These are phyloP conservation scores for Corythornis leucogaster DNA, from an alignment of 2,797 vertebrate genomes.

Conservation along the genomic window DNA sequence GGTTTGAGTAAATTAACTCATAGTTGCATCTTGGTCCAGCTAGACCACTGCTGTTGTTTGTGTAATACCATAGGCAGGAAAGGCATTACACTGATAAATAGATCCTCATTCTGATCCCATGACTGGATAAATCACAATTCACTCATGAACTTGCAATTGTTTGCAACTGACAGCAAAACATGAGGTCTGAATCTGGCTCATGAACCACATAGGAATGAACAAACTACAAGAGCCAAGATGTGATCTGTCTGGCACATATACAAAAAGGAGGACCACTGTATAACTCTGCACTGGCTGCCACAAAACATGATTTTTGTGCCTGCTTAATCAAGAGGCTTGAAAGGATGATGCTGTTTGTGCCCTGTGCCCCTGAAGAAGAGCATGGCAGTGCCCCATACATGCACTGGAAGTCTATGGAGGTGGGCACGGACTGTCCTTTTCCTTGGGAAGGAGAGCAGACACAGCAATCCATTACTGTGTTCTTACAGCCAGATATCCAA, in stretches of 20 bases:
- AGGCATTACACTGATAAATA: not conserved
- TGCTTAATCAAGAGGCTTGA: accelerated
- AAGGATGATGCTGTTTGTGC: not conserved
- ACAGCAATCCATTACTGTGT: not conserved
- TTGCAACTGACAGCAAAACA: not conserved
- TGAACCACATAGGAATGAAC: not conserved
- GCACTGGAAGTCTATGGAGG: not conserved
- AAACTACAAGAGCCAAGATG: not conserved
- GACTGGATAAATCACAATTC: not conserved
- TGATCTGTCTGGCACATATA: not conserved
- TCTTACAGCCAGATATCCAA: not conserved
- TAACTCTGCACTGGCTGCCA: not conserved
- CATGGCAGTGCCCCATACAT: accelerated
- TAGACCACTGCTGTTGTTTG: not conserved
- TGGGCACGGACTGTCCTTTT: not conserved
- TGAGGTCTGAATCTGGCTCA: not conserved
- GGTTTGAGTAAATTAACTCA: not conserved
- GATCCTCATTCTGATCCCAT: not conserved
- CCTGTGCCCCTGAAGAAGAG: not conserved
- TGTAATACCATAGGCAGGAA: not conserved
- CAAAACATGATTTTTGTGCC: not conserved
- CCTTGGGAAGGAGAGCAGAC: not conserved
- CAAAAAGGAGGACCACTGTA: not conserved
- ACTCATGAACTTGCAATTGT: not conserved
- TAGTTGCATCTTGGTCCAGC: not conserved